These are phyloP conservation scores for Oxytorus armatus DNA, from an alignment of 2,888 invertebrate genomes.

Conservation along the genomic window DNA sequence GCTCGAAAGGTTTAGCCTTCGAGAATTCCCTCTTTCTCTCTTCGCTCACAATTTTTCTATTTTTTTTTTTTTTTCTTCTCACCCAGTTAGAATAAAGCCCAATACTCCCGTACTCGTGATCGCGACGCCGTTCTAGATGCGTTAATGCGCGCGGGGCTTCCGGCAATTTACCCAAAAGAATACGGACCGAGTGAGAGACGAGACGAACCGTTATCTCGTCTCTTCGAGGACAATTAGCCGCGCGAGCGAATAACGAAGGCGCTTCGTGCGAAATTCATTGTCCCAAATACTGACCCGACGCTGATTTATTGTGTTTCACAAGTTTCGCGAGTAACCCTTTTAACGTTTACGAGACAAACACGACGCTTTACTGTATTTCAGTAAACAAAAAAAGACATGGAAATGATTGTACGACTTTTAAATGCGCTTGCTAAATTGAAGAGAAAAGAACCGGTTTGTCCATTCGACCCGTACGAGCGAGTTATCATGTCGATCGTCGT, in stretches of 20 bases:
- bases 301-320: no score
- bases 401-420: no score
- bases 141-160: conserved; percentile 54
- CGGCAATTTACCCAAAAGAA: conserved; percentile 68
- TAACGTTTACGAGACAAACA: no score
- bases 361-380: no score
- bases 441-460: no score
- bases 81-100: conserved; percentile 66
- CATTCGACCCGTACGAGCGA: no score
- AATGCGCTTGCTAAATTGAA: no score
- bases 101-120: conserved; percentile 56
- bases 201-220: conserved; percentile 52
- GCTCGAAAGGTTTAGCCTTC: conserved; percentile 49
- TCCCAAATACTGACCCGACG: conserved; percentile 25
- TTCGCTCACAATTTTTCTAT: background rate
- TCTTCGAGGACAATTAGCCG: conserved; percentile 62
- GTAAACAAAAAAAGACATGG: no score
- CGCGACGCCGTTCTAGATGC: conserved; percentile 47
- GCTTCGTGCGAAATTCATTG: conserved; percentile 56
- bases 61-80: background rate
- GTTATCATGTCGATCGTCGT: no score
- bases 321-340: no score
- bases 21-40: conserved; percentile 20
- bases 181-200: conserved; percentile 18
- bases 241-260: conserved; percentile 50